Evolutionary conservation across 1,140 invertebrate genomes (phyloP), one percentile per base, ranked within the genome.

Genomic region (Wasmannia auropunctata): DNA sequence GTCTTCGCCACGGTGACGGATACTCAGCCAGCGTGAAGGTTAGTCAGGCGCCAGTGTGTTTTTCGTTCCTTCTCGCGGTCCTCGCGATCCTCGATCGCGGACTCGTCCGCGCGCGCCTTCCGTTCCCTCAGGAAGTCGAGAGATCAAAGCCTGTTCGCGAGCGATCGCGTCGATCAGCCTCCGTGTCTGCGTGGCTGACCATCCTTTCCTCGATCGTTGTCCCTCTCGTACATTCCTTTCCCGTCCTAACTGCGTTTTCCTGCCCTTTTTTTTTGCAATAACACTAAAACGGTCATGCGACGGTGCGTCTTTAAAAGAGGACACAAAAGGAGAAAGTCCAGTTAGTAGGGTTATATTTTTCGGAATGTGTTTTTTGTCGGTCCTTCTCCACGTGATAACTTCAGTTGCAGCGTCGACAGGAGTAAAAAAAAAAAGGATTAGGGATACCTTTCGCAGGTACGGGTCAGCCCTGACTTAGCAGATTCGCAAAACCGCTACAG

Each of bases 1-100:
- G 7, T 77, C 72, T 77, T 67, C 65, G 83, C 75, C 83, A 87
- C 75, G 86, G 86, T 87, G 86, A 87, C 72, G 70, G 86, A 70
- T 87, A 70, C 43, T 51, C n/a, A 87, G 54, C 51, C 60, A 63
- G 65, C 58, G 62, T 74, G 67, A 87, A 87, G 86, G 86, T 87
- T 86, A 87, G 86, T 86, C n/a, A n/a, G 8, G 19, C 19, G 19
- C 37, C 56, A 10, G 1, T 19, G 19, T 28, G 2, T 6, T 40
- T 46, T 22, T 14, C 14, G 3, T 31, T 31, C 2, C 6, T 54
- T 11, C 49, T 16, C 19, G 1, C 8, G n/a, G n/a, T 31, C 16
- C 8, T 8, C 67, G 25, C 22, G 67, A 37, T 60, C 14, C 28
- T 10, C 43, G 43, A 43, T 2, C 43, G 3, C 49, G 16, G 16